A percentile compares a stretch with the other conserved stretches of the same genome.
Conservation (phyloP, 2,888 invertebrate genomes). For the Rhamphomyia laevipes region DNA sequence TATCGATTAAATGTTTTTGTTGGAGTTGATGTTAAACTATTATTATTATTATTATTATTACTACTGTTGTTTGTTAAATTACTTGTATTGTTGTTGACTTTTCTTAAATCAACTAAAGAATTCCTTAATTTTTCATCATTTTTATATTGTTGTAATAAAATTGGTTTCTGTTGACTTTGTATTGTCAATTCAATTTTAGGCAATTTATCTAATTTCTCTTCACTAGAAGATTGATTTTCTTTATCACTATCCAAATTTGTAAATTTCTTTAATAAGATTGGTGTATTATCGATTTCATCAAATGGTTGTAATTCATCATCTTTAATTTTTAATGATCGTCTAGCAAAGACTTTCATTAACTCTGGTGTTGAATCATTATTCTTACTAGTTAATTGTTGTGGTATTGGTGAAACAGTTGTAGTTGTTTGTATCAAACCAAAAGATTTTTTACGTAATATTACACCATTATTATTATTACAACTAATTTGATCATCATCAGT, state of each 20-base stretch:
- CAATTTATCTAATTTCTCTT: conserved; percentile 38
- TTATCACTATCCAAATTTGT: conserved; percentile 59
- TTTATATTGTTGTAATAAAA: conserved; percentile 10
- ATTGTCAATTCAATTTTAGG: conserved; percentile 27
- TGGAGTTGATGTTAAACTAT: conserved; percentile 14
- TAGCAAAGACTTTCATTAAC: conserved; percentile 69
- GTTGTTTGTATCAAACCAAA: conserved; percentile 21
- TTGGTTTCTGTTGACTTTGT: conserved; percentile 18
- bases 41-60: conserved; percentile 8
- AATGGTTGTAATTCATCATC: conserved; percentile 54
- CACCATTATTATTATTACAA: conserved; percentile 11
- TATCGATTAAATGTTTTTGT: conserved; percentile 13
- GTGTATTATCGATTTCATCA: conserved; percentile 27
- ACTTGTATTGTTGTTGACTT: conserved; percentile 8
- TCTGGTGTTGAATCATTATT: conserved; percentile 58
- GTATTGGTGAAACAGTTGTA: not conserved
- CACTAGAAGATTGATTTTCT: conserved; percentile 50
- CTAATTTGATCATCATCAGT: conserved; percentile 13
- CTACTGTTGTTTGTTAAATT: conserved; percentile 3
- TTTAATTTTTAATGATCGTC: conserved; percentile 69
- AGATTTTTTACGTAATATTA: conserved; percentile 34
- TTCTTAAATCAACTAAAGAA: conserved; percentile 30
- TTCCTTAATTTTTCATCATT: conserved; percentile 23
- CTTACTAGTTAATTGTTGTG: conserved; percentile 9
- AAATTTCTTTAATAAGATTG: conserved; percentile 37